Percentiles rank a stretch among this genome's conserved stretches.
Evolutionary conservation across 2,797 vertebrate species (phyloP).

Genomic region (Pachyuromys duprasi): DNA sequence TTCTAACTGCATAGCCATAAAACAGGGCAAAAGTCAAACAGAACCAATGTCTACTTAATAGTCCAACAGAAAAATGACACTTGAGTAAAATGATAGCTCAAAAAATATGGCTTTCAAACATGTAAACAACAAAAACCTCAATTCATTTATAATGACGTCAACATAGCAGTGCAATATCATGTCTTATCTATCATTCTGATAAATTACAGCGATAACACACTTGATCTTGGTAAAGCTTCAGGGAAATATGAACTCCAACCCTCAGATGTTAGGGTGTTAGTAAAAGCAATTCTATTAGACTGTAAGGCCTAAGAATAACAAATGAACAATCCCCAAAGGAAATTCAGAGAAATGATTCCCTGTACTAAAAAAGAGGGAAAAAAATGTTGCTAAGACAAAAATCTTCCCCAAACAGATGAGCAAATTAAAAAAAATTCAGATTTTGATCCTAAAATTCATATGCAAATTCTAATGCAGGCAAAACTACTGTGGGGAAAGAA

Average conservation of each 20-base stretch:
- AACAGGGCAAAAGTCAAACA: not conserved
- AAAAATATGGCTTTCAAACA: conserved; percentile 29
- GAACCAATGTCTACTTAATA: conserved; percentile 8
- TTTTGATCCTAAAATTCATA: not conserved
- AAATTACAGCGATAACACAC: not conserved
- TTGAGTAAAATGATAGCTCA: not conserved
- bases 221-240: not conserved
- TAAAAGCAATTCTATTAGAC: not conserved
- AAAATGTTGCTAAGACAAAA: not conserved
- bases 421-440: not conserved
- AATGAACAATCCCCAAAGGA: not conserved
- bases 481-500: not conserved
- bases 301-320: not conserved
- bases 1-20: not conserved
- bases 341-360: not conserved
- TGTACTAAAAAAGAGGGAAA: not conserved
- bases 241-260: not conserved
- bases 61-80: not conserved
- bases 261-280: not conserved
- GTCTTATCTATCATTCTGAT: not conserved
- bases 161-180: not conserved
- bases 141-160: not conserved
- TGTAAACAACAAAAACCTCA: conserved; percentile 19
- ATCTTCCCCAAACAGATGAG: not conserved
- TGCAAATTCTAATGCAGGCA: not conserved